phyloP scores from a whole-genome alignment of 2,888 invertebrate species.

The Scaptomyza caliginosa region DNA sequence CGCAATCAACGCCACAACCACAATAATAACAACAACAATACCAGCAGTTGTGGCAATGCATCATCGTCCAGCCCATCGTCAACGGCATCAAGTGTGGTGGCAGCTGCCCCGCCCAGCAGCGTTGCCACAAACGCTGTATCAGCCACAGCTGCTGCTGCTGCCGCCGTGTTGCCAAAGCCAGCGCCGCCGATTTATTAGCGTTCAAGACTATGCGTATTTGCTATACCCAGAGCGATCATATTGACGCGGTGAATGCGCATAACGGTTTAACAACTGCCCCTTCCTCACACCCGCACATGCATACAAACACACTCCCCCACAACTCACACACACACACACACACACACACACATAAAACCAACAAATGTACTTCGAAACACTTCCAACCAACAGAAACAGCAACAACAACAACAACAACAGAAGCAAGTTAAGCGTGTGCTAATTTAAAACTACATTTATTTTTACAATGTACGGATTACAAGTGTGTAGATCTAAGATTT shows the following conservation, averaged over 20 bases:
- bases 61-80: conserved; percentile 77
- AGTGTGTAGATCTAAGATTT: conserved; percentile 59
- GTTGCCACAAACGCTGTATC: conserved; percentile 21
- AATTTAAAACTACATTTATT: conserved; percentile 56
- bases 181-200: conserved; percentile 77
- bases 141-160: conserved; percentile 12
- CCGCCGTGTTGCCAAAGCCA: conserved; percentile 54
- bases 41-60: conserved; percentile 61
- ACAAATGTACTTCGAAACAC: conserved; percentile 49
- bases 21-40: conserved; percentile 41
- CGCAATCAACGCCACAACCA: conserved; percentile 70
- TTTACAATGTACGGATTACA: conserved; percentile 43
- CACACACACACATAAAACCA: conserved; percentile 1
- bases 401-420: conserved; percentile 27
- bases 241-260: conserved; percentile 70
- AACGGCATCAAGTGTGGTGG: conserved; percentile 68
- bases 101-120: conserved; percentile 52
- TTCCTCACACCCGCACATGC: background rate
- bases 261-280: conserved; percentile 18
- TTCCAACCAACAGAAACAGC: conserved; percentile 38
- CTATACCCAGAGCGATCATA: conserved; percentile 69
- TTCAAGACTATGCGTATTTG: conserved; percentile 75
- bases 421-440: conserved; percentile 53
- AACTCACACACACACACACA: background rate
- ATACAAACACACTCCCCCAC: background rate